These are phyloP conservation scores for Malacoctenus gilli DNA, from an alignment of 2,797 vertebrate genomes.

Conservation along the genomic window DNA sequence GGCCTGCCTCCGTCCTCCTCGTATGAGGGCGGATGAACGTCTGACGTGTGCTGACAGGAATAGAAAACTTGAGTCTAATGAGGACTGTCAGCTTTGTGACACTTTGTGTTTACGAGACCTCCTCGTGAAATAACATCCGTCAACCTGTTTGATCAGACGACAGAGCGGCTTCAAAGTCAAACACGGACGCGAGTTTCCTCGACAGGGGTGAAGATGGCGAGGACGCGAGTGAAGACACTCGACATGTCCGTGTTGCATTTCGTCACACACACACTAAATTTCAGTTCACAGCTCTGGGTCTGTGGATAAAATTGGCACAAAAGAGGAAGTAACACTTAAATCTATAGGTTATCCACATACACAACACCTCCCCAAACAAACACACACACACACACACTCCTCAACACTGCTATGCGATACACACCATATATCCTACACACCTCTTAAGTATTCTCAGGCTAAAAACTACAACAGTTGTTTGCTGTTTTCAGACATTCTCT, in stretches of 20 bases:
- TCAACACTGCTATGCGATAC: slow-evolving; percentile 65
- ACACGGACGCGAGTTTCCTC: slow-evolving; percentile 25
- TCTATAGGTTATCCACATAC: slow-evolving; percentile 57
- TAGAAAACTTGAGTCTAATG: slow-evolving; percentile 18
- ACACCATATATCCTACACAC: slow-evolving; percentile 54
- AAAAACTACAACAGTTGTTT: slow-evolving; percentile 46
- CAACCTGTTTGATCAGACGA: slow-evolving; percentile 33
- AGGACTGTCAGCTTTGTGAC: slow-evolving; percentile 22
- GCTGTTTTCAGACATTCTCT: slow-evolving; percentile 45
- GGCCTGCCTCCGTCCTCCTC: slow-evolving; percentile 2
- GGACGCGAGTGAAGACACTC: slow-evolving; percentile 63
- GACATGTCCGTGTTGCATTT: slow-evolving; percentile 33
- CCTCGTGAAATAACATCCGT: slow-evolving; percentile 13
- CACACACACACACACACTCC: slow-evolving; percentile 16
- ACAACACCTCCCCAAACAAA: neutral
- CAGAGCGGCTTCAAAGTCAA: slow-evolving; percentile 29
- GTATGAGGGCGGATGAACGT: slow-evolving; percentile 12
- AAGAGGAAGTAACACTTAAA: slow-evolving; percentile 67
- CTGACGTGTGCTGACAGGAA: slow-evolving; percentile 20
- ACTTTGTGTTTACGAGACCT: slow-evolving; percentile 23
- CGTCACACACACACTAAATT: slow-evolving; percentile 54
- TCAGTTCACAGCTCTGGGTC: slow-evolving; percentile 75
- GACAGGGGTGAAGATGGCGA: slow-evolving; percentile 47
- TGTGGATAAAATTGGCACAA: slow-evolving; percentile 75
- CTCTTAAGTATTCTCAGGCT: slow-evolving; percentile 57